phyloP scores from a whole-genome alignment of 2,888 invertebrate species.

The Leptinotarsa haldemani region DNA sequence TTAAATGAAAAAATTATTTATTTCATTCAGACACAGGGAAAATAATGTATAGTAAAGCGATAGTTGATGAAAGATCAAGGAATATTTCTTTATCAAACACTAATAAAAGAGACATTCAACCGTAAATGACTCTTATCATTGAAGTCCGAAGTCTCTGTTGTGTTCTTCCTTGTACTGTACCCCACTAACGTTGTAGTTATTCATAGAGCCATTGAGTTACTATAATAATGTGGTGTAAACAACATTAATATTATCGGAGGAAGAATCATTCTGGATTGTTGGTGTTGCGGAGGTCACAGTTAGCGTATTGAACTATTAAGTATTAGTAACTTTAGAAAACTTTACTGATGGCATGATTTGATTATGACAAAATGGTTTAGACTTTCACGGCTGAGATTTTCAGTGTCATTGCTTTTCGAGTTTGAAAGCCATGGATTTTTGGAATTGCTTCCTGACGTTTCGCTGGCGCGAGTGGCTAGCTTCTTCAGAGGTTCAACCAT shows the following conservation, averaged over 20 bases:
- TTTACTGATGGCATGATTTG: not conserved
- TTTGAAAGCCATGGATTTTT: too few relatives aligned
- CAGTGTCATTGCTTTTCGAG: too few relatives aligned
- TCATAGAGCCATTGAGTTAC: not conserved
- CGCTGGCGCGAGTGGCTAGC: too few relatives aligned
- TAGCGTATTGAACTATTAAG: not conserved
- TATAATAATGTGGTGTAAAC: slow-evolving; percentile 12
- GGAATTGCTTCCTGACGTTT: too few relatives aligned
- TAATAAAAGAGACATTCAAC: not conserved
- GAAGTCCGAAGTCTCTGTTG: not conserved
- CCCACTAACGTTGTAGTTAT: not conserved
- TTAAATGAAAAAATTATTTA: too few relatives aligned
- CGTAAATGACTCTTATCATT: not conserved
- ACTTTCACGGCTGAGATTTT: too few relatives aligned
- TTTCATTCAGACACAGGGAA: too few relatives aligned
- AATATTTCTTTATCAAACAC: not conserved
- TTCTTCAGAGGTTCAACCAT: too few relatives aligned
- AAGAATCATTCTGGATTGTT: slow-evolving; percentile 1
- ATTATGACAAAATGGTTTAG: too few relatives aligned
- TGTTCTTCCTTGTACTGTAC: not conserved
- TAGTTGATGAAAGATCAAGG: not conserved
- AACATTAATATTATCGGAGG: not conserved
- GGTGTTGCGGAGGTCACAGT: not conserved
- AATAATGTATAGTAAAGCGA: too few relatives aligned
- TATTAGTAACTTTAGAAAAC: not conserved